A percentile compares a stretch with the other conserved stretches of the same genome.
Conservation (phyloP, 2,113 vertebrate genomes). For the Myotis yumanensis region DNA sequence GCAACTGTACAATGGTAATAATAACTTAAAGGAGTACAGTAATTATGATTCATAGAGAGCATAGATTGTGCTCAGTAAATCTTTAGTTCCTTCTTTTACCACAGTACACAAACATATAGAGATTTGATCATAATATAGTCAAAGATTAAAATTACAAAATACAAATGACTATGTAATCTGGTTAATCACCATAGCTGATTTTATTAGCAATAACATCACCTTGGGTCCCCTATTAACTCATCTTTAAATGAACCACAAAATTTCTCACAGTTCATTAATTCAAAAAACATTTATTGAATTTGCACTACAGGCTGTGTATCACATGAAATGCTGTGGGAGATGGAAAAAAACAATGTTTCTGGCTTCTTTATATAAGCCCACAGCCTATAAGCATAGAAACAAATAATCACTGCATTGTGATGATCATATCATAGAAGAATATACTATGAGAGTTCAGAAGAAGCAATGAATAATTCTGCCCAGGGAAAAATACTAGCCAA, state of each 20-base stretch:
- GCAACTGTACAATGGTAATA: not conserved
- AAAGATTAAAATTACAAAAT: conserved; percentile 56
- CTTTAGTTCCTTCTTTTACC: not conserved
- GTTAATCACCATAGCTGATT: not conserved
- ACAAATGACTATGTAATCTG: conserved; percentile 35
- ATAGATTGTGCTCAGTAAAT: not conserved
- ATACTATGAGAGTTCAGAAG: not conserved
- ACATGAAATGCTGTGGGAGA: not conserved
- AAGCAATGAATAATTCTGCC: not conserved
- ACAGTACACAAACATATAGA: not conserved
- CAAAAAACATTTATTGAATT: conserved; percentile 34
- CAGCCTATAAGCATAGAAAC: not conserved
- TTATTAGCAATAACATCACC: conserved; percentile 44
- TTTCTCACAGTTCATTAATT: conserved; percentile 15
- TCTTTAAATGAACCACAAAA: conserved; percentile 49
- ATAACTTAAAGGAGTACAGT: not conserved
- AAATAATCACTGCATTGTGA: not conserved
- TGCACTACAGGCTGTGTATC: not conserved
- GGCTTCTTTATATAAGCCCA: not conserved
- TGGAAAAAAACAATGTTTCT: not conserved
- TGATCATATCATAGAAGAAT: not conserved
- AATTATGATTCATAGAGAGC: not conserved
- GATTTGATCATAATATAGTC: not conserved
- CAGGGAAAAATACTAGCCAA: not conserved
- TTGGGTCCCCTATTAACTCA: conserved; percentile 17